Evolutionary conservation across 1,140 invertebrate species (phyloP), one percentile per base, ranked within the genome.

Genomic region (Helicoverpa zea): DNA sequence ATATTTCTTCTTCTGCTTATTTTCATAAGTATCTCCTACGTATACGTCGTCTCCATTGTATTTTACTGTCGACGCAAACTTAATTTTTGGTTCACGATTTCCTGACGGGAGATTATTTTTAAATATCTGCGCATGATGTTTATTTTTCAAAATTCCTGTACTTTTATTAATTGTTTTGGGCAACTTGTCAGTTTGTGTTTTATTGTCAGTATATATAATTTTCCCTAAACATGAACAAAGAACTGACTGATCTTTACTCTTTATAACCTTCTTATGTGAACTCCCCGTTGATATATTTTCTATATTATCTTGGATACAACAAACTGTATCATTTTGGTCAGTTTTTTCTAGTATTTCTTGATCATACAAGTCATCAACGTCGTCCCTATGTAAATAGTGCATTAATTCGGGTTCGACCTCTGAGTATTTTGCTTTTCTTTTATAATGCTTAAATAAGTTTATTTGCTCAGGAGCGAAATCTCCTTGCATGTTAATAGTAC

Each of bases 201-300:
- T 29, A 1, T 4, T 47, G n/a, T 64, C 63, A 47, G 1, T 64
- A 16, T n/a, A 13, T 10, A 64, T 14, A 12, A 64, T n/a, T 64
- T 64, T 64, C n/a, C 63, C 63, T 16, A 64, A 3, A 64, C 63
- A 64, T 64, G 14, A 1, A 64, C 63, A 64, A n/a, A 43, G 14
- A 12, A 13, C 13, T 12, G 16, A 5, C 23, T 35, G 30, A 2
- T 7, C 35, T 47, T 43, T 64, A 4, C 9, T 64, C 16, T 47
- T 64, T 64, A 16, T 47, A 29, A 9, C 10, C 1, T 59, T 59
- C 14, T 11, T 43, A 5, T 16, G 12, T 5, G 14, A 35, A 63
- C 30, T 9, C 5, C 3, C 18, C 7, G 18, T 59, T 29, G 7
- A 35, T 14, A 35, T 63, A 14, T 16, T 47, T 13, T 30, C 18